These are phyloP conservation scores for Heliconius hortense DNA, from an alignment of 2,888 invertebrate species.

Conservation along the genomic window DNA sequence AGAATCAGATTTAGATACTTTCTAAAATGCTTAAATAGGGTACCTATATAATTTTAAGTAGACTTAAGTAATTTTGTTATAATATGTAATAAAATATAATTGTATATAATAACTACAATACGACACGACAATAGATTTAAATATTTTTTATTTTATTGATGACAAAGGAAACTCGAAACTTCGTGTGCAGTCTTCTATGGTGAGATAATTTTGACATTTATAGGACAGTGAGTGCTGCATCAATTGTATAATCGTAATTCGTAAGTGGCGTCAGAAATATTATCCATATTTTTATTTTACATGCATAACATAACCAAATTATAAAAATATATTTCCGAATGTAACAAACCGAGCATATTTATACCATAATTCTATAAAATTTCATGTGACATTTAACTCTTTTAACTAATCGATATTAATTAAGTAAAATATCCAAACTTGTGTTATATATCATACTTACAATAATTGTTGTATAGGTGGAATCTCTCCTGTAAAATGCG, in stretches of 20 bases:
- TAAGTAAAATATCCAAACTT: neutral
- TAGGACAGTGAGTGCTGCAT: neutral
- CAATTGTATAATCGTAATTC: neutral
- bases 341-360: neutral
- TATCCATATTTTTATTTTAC: neutral
- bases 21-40: conserved; percentile 23
- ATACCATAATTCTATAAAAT: neutral
- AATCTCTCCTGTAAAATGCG: conserved; percentile 52
- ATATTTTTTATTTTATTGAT: neutral
- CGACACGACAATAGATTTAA: neutral
- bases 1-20: conserved; percentile 18
- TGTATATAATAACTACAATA: neutral
- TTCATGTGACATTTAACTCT: neutral
- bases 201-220: conserved; percentile 6
- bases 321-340: neutral
- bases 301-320: neutral
- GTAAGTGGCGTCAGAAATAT: neutral
- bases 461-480: conserved; percentile 45
- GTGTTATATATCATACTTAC: conserved; percentile 52
- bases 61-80: neutral
- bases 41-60: neutral
- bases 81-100: neutral
- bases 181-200: neutral
- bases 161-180: conserved; percentile 14
- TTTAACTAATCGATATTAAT: neutral